Percentiles rank a stretch among this genome's conserved stretches.
phyloP scores from a whole-genome alignment of 2,113 vertebrate genomes.

The Platichthys flesus region DNA sequence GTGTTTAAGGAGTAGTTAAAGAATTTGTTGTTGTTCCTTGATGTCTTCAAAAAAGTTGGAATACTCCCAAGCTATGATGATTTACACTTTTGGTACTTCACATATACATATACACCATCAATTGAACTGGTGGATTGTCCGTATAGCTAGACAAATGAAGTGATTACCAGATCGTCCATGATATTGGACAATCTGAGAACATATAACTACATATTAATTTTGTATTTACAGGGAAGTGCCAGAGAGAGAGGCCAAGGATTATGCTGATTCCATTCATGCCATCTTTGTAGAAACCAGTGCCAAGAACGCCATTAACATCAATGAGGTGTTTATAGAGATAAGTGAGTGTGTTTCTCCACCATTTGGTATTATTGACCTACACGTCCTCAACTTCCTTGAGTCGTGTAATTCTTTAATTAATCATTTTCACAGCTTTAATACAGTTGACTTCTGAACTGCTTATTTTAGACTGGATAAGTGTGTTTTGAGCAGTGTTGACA shows the following conservation, averaged over 20 bases:
- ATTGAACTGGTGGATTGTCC: slow-evolving; percentile 10
- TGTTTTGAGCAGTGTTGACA: slow-evolving; percentile 3
- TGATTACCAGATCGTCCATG: slow-evolving; percentile 32
- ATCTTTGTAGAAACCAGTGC: slow-evolving; percentile 98
- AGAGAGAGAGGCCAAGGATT: slow-evolving; percentile 98
- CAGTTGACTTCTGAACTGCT: neutral
- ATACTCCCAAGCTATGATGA: too few relatives aligned
- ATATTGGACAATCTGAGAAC: neutral
- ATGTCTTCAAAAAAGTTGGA: neutral
- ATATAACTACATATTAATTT: slow-evolving; percentile 20
- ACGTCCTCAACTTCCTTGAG: neutral
- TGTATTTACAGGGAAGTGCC: slow-evolving; percentile 90
- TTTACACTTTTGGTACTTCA: too few relatives aligned
- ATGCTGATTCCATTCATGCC: slow-evolving; percentile 97
- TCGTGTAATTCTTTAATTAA: neutral
- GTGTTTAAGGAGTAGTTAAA: neutral
- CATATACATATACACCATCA: too few relatives aligned
- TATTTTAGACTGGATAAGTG: too few relatives aligned
- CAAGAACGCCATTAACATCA: slow-evolving; percentile 99
- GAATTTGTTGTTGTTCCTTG: neutral
- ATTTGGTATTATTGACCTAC: neutral
- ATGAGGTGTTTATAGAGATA: slow-evolving; percentile 99
- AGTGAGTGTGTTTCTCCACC: slow-evolving; percentile 87
- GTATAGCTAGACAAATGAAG: neutral
- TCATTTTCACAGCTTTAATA: neutral